Evolutionary conservation across 2,113 vertebrate species (phyloP).

Genomic region (Lycaon pictus): DNA sequence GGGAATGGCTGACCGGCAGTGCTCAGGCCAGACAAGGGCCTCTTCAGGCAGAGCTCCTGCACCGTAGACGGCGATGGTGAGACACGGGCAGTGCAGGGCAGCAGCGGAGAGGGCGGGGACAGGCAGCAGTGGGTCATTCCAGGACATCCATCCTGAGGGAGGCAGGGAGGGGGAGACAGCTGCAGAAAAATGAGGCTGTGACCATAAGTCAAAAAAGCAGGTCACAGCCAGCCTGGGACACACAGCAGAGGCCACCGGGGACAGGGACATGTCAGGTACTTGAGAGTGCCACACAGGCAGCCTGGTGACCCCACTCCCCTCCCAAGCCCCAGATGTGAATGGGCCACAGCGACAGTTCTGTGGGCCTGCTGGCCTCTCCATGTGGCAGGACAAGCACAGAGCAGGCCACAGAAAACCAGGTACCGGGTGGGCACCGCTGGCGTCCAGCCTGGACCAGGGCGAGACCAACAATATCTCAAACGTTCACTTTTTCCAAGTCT

Average conservation of each 20-base stretch:
- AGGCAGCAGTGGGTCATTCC: background rate
- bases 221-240: background rate
- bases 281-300: background rate
- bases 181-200: background rate
- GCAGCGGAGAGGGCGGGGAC: accelerated
- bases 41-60: background rate
- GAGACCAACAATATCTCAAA: no score
- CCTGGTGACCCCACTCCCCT: background rate
- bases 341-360: background rate
- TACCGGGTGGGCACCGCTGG: background rate
- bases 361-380: accelerated
- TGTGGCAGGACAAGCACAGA: no score
- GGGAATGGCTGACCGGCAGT: accelerated
- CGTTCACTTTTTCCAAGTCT: background rate
- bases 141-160: background rate
- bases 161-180: background rate
- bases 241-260: accelerated
- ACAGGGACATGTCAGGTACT: background rate
- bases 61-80: background rate
- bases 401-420: background rate
- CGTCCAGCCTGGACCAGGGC: accelerated
- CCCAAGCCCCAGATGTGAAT: background rate
- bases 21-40: no score
- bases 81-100: background rate
- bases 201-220: background rate